Base-by-base conservation (phyloP, 1,140 invertebrate species). In the Paracyclopina nana region DNA sequence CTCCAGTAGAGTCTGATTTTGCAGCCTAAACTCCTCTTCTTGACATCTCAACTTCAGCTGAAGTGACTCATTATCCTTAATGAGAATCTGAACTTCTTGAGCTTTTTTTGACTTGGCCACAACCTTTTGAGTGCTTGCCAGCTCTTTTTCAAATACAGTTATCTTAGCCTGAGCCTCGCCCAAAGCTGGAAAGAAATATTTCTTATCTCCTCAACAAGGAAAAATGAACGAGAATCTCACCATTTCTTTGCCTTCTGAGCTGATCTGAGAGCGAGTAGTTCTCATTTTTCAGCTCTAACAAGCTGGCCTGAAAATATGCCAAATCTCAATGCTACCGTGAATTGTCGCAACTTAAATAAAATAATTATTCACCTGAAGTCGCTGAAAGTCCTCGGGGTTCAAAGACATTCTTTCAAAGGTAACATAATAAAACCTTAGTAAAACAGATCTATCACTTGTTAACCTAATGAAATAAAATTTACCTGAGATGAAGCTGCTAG, bases 281-380 rank as follows among this genome's bases (percentile, higher is more conserved):
- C 20, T 38, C n/a, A 38, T n/a, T 38, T 38, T 38, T 38, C 8
- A 38, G 34, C n/a, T 38, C 34, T 20, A 38, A 20, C 34, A 38
- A 3, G 4, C n/a, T 38, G 14, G 14, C 34, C 34, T 38, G 20
- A 9, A 20, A 38, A 20, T 3, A 38, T 2, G 34, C n/a, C n/a
- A 38, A 38, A 3, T n/a, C 34, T 38, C 20, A 38, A 38, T 3
- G n/a, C n/a, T n/a, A n/a, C n/a, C n/a, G n/a, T n/a, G n/a, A n/a
- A 38, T 38, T 38, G 34, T 4, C 20, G 14, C 20, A 4, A 8
- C 14, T 2, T 4, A 38, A n/a, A 20, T 5, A 8, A 38, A 38
- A 38, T 4, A 20, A 5, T 3, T 16, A 38, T 38, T 38, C 20
- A 38, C 34, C 34, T 38, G 34, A 2, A 38, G 8, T 9, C 34